Evolutionary conservation across 1,140 invertebrate species (phyloP).

Genomic region (Drosophila yakuba): DNA sequence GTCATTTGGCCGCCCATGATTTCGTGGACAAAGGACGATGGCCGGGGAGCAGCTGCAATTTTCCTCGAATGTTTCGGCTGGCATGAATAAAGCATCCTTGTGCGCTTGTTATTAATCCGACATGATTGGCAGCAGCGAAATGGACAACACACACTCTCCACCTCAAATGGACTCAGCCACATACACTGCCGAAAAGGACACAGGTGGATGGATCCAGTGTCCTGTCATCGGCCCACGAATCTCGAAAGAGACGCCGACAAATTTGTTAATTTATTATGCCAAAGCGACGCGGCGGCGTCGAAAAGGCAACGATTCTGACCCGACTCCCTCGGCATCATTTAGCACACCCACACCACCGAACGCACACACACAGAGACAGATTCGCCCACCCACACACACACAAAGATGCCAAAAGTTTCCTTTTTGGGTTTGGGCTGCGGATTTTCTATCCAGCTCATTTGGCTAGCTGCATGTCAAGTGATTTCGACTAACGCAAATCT

Average conservation of each 20-base stretch:
- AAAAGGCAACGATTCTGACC: constrained; percentile 44
- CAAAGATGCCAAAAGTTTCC: constrained; percentile 47
- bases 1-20: constrained; percentile 68
- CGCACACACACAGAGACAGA: not conserved
- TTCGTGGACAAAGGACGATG: constrained; percentile 36
- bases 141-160: constrained; percentile 50
- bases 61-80: constrained; percentile 69
- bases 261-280: constrained; percentile 83
- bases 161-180: not conserved
- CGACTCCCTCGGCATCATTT: constrained; percentile 62
- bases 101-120: constrained; percentile 74
- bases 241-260: constrained; percentile 73
- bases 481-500: constrained; percentile 60
- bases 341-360: constrained; percentile 32
- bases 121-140: constrained; percentile 80
- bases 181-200: constrained; percentile 45
- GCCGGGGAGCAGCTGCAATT: constrained; percentile 66
- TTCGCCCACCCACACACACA: constrained; percentile 12
- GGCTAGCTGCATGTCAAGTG: constrained; percentile 66
- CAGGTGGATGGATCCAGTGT: constrained; percentile 68
- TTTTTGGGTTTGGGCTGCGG: constrained; percentile 14
- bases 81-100: constrained; percentile 72
- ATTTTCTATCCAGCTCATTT: constrained; percentile 52
- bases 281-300: constrained; percentile 44
- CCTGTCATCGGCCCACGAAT: constrained; percentile 69